phyloP scores from a whole-genome alignment of 2,888 invertebrate species.

The Cryptocheilus praepositus region DNA sequence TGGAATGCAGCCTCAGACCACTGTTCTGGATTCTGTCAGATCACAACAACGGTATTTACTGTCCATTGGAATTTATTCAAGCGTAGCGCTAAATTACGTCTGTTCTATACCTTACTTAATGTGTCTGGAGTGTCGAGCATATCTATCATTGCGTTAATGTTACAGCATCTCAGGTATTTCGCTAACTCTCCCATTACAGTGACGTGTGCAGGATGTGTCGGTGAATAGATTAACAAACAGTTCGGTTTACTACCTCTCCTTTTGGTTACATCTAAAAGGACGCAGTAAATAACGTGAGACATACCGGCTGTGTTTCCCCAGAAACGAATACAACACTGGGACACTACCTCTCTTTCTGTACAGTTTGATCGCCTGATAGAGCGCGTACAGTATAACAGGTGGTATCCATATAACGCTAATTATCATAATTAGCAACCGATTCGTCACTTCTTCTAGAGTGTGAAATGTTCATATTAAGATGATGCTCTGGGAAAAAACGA shows the following conservation, averaged over 20 bases:
- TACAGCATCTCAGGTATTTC: constrained; percentile 65
- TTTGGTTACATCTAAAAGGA: constrained; percentile 47
- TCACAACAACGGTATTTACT: not conserved
- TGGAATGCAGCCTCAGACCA: constrained; percentile 70
- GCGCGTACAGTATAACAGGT: constrained; percentile 64
- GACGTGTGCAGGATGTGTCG: constrained; percentile 65
- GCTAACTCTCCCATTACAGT: constrained; percentile 66
- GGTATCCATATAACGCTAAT: constrained; percentile 71
- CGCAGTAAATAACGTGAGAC: not conserved
- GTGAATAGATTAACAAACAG: constrained; percentile 69
- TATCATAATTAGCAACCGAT: constrained; percentile 68
- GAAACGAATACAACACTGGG: too few relatives aligned
- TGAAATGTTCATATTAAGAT: not conserved
- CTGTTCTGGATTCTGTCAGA: constrained; percentile 32
- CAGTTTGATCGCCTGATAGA: constrained; percentile 65
- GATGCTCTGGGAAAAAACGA: not conserved
- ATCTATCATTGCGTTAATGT: constrained; percentile 69
- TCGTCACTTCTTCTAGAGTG: constrained; percentile 57
- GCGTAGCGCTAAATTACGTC: too few relatives aligned
- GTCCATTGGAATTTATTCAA: not conserved
- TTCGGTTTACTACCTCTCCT: constrained; percentile 57
- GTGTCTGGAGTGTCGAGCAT: constrained; percentile 64
- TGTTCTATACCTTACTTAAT: constrained; percentile 58
- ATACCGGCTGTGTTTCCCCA: not conserved
- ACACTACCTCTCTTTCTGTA: constrained; percentile 58